These are phyloP conservation scores for Zaprionus camerounensis DNA, from an alignment of 1,140 invertebrate genomes.

Conservation along the genomic window DNA sequence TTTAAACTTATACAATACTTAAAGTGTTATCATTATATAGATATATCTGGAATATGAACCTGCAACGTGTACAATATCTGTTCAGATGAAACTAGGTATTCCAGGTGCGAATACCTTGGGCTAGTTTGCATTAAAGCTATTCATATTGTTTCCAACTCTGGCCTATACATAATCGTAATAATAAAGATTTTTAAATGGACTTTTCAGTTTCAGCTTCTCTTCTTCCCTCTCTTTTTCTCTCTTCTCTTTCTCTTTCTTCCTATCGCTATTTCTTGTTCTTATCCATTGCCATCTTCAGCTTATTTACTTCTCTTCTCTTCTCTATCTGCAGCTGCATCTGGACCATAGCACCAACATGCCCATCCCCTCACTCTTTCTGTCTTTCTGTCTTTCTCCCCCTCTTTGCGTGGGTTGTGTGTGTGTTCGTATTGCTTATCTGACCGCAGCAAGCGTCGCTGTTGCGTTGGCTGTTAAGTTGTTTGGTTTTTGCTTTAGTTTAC, in stretches of 20 bases:
- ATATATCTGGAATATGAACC: too few species aligned
- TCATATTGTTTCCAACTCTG: constrained; percentile 1
- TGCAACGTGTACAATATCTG: too few species aligned
- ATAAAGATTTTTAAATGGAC: background rate
- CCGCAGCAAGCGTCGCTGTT: constrained; percentile 52
- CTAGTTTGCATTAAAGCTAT: background rate
- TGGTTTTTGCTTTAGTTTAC: constrained; percentile 59
- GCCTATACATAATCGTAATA: background rate
- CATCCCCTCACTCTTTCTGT: background rate
- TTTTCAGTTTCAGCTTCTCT: background rate
- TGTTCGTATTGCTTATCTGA: constrained; percentile 51
- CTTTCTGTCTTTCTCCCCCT: background rate
- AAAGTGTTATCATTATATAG: too few species aligned
- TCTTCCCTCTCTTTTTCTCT: background rate
- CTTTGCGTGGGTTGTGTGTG: constrained; percentile 6
- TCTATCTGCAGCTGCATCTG: constrained; percentile 5
- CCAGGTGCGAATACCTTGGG: background rate
- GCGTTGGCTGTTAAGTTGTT: constrained; percentile 58
- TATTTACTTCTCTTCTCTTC: constrained; percentile 3
- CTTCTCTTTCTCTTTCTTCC: background rate
- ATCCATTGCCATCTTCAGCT: constrained; percentile 18
- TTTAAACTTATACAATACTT: too few species aligned
- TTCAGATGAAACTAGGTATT: background rate
- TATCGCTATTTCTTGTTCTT: background rate
- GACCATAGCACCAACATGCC: background rate